Base-by-base conservation (phyloP, 2,888 invertebrate genomes). In the Zhengitettix transpicula region DNA sequence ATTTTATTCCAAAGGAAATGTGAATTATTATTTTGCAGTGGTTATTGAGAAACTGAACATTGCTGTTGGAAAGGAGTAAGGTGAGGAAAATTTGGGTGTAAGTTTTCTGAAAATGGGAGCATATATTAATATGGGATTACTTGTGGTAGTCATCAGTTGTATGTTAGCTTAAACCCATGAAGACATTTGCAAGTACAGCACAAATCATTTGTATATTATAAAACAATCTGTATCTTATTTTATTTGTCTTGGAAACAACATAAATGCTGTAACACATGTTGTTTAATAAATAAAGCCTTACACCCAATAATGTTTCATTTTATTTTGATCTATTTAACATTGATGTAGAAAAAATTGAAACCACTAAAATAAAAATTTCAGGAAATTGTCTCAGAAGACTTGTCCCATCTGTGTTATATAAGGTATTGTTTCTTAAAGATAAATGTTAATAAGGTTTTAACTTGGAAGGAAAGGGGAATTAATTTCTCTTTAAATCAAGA, bases 141-240 rank as follows among this genome's bases (percentile, higher is more conserved):
- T 55, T 59, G 55, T 55, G 59, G 42, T 56, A 42, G 47, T 40
- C 40, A 47, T 12, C 14, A 12, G 11, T 9, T 53, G 53, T 28
- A 57, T n/a, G n/a, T 57, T 44, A 10, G n/a, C 14, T 41, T 7
- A n/a, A 44, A 11, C 42, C 16, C 12, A n/a, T 44, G 12, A 11
- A 57, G 17, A 28, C 28, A 28, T 28, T 28, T 28, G 28, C 28
- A 28, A 28, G 3, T 28, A 28, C 28, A 28, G 28, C 28, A 28
- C 28, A 28, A 61, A 60, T 60, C 57, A 60, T 62, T 62, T 62
- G 62, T 62, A 62, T 60, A 60, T 59, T 59, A 59, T 57, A 57
- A 52, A 61, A 61, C 53, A 60, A 58, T 60, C 59, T 17, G 59
- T 42, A 57, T 59, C 59, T 61, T 59, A 60, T 58, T 57, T 60